Evolutionary conservation across 1,140 invertebrate genomes (phyloP).

Genomic region (Philotrypesis tridentata): DNA sequence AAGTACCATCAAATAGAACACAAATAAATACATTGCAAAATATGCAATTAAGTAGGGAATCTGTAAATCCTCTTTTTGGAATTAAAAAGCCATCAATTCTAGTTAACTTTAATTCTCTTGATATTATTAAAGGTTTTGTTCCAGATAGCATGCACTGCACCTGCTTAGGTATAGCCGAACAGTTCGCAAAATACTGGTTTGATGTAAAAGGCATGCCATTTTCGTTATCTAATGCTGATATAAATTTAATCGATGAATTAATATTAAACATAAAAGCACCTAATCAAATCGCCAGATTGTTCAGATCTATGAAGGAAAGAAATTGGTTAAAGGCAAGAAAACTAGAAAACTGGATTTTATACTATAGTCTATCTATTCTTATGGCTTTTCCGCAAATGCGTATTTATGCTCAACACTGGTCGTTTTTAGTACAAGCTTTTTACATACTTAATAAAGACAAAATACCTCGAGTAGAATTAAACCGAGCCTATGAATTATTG

Average conservation of each 20-base stretch:
- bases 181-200: constrained; percentile 32
- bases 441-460: constrained; percentile 1
- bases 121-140: constrained; percentile 39
- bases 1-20: background rate
- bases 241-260: background rate
- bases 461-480: background rate
- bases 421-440: background rate
- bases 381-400: background rate
- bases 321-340: constrained; percentile 27
- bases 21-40: background rate
- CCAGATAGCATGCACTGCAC: too few relatives aligned
- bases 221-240: background rate
- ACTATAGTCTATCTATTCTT: constrained; percentile 5
- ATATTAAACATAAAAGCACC: background rate
- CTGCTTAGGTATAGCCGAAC: too few relatives aligned
- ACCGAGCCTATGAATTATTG: background rate
- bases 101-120: constrained; percentile 21
- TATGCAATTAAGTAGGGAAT: background rate
- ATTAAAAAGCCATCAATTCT: background rate
- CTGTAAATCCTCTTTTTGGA: background rate
- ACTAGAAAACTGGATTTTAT: constrained; percentile 35
- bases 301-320: background rate
- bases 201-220: background rate
- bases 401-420: background rate
- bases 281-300: background rate